These are phyloP conservation scores for Ophioninae sp. DNA, from an alignment of 2,888 invertebrate species.

Conservation along the genomic window DNA sequence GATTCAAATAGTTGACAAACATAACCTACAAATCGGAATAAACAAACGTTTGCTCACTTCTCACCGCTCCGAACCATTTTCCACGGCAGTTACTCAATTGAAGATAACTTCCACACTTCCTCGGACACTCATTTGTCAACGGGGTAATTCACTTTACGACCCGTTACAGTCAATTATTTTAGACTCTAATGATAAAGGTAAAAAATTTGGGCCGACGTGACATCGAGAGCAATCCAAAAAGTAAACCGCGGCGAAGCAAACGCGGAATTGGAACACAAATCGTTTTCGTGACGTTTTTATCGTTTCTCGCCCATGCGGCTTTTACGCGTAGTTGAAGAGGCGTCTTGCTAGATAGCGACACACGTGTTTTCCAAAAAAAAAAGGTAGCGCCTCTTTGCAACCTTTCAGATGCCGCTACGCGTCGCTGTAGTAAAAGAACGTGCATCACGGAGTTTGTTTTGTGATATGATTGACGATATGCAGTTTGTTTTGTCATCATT, in stretches of 20 bases:
- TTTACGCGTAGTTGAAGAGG: not conserved
- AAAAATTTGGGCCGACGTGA: conserved; percentile 27
- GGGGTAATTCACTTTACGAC: not conserved
- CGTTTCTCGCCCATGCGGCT: conserved; percentile 15
- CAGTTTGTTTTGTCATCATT: no score
- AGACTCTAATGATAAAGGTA: conserved; percentile 23
- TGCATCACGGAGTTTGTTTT: no score
- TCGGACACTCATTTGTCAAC: conserved; percentile 28
- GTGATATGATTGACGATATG: no score
- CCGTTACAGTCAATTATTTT: conserved; percentile 20
- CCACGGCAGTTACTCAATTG: conserved; percentile 8
- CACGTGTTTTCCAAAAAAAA: not conserved
- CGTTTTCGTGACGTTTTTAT: conserved; percentile 8
- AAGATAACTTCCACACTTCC: conserved; percentile 9
- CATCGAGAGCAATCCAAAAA: conserved; percentile 2
- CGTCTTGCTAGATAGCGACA: conserved; percentile 3
- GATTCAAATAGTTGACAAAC: conserved; percentile 22
- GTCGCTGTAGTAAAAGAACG: no score
- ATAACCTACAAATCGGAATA: conserved; percentile 44
- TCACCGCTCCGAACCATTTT: conserved; percentile 76
- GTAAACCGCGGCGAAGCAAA: not conserved
- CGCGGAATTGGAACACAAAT: not conserved
- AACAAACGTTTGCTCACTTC: conserved; percentile 71
- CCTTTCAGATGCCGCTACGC: not conserved
- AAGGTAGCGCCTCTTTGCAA: not conserved